Conservation (phyloP, 1,140 invertebrate genomes). For the Drosophila setifemur region DNA sequence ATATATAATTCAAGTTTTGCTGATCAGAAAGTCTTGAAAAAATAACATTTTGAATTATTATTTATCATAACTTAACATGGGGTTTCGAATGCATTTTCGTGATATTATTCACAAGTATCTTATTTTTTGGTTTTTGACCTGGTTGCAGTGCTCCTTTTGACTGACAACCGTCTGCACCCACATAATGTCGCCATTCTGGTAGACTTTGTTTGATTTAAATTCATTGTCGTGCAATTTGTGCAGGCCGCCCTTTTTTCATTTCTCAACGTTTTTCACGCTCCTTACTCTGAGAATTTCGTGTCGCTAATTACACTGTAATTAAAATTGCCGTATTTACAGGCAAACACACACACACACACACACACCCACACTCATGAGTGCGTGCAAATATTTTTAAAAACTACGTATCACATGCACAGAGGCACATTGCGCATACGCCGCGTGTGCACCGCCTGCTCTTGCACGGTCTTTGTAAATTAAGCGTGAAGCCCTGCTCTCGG, state of each 20-base stretch:
- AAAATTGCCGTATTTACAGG: slow-evolving; percentile 71
- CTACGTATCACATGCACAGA: slow-evolving; percentile 30
- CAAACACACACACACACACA: slow-evolving; percentile 21
- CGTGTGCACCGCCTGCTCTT: slow-evolving; percentile 46
- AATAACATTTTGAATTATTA: no score
- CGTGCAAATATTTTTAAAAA: slow-evolving; percentile 72
- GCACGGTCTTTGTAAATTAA: slow-evolving; percentile 71
- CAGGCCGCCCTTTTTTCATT: slow-evolving; percentile 32
- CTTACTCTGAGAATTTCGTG: slow-evolving; percentile 50
- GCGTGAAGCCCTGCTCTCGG: slow-evolving; percentile 38
- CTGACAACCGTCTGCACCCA: slow-evolving; percentile 52
- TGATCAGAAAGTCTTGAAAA: no score
- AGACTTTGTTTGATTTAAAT: slow-evolving; percentile 79
- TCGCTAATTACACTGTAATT: slow-evolving; percentile 80
- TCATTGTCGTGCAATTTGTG: slow-evolving; percentile 70
- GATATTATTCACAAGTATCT: no score
- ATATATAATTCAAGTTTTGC: no score
- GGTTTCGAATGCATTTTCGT: no score
- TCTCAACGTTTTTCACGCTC: slow-evolving; percentile 16
- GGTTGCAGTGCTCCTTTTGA: slow-evolving; percentile 14
- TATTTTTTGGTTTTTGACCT: not conserved
- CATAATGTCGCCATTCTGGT: slow-evolving; percentile 68
- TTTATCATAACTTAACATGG: no score
- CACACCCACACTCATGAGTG: slow-evolving; percentile 31
- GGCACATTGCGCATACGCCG: slow-evolving; percentile 65